phyloP scores from a whole-genome alignment of 2,888 invertebrate species.

The Chirona hameri region DNA sequence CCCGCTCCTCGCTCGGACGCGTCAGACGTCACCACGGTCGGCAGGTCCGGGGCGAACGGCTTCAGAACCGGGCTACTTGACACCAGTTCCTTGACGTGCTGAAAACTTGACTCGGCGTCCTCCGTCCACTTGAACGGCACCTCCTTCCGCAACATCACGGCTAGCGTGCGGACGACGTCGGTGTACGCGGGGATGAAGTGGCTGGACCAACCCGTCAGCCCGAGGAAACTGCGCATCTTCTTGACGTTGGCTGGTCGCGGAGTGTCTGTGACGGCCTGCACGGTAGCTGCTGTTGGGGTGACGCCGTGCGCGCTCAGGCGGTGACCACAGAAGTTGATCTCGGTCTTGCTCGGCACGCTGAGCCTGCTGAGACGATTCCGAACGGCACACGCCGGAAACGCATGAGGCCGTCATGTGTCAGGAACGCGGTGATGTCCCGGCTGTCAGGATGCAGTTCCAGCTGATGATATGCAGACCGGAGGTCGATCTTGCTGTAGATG shows the following conservation, averaged over 20 bases:
- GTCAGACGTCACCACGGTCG: background rate
- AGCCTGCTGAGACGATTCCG: background rate
- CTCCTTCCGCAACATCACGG: background rate
- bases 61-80: background rate
- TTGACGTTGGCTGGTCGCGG: background rate
- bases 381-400: background rate
- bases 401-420: background rate
- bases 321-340: constrained; percentile 1
- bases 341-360: background rate
- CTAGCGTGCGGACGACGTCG: background rate
- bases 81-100: background rate
- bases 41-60: background rate
- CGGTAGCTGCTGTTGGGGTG: no score
- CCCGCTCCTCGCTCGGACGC: background rate
- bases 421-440: background rate
- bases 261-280: background rate
- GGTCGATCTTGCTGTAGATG: background rate
- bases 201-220: background rate
- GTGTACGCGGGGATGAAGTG: background rate
- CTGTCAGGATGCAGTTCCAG: background rate
- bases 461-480: background rate
- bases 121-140: background rate
- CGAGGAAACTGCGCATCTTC: background rate
- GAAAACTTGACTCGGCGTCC: background rate
- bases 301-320: background rate